These are phyloP conservation scores for Labeo catla DNA, from an alignment of 2,113 vertebrate genomes.

Conservation along the genomic window DNA sequence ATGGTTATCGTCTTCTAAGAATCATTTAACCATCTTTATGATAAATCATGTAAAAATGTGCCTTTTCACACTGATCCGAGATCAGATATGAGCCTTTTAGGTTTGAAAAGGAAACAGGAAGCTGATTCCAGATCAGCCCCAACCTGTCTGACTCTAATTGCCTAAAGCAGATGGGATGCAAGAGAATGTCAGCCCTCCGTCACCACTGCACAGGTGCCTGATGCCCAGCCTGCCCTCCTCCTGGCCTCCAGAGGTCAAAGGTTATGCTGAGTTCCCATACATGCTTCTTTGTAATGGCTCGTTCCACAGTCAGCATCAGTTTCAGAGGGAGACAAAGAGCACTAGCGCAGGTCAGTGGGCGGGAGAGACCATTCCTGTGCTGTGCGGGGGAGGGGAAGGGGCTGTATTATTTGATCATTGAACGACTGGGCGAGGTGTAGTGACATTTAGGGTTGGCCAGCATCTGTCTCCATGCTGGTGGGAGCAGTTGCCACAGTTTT, in stretches of 20 bases:
- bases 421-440: not conserved
- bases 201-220: constrained; percentile 80
- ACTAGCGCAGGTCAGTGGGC: constrained; percentile 58
- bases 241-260: constrained; percentile 76
- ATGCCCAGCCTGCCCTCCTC: constrained; percentile 62
- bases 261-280: constrained; percentile 85
- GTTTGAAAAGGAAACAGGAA: not conserved
- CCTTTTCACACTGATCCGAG: not conserved
- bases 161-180: constrained; percentile 70
- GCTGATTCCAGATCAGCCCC: not conserved
- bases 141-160: not conserved
- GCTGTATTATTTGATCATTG: constrained; percentile 27
- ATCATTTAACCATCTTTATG: not conserved
- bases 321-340: constrained; percentile 79
- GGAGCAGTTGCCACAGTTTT: not conserved
- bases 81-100: not conserved
- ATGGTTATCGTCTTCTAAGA: not conserved
- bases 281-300: constrained; percentile 78
- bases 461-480: constrained; percentile 28
- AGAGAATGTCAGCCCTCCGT: constrained; percentile 69
- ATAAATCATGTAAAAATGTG: not conserved
- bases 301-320: constrained; percentile 78
- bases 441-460: constrained; percentile 35
- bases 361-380: constrained; percentile 46
- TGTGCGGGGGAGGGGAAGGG: not conserved